These are phyloP conservation scores for Zaprionus nigranus DNA, from an alignment of 1,140 invertebrate species.

Conservation along the genomic window DNA sequence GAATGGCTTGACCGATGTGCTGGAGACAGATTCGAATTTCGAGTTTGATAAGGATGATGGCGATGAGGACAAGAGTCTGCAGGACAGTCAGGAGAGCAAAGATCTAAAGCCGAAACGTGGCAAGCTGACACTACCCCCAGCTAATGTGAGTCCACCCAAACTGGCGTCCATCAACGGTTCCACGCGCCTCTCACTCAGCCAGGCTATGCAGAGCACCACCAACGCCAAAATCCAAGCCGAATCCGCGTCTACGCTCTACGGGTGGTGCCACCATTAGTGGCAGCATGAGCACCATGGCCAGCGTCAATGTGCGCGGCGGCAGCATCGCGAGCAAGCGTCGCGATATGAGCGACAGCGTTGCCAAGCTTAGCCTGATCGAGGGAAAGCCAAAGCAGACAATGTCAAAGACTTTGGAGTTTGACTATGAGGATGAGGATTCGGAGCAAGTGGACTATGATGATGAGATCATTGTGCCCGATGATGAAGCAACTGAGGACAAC, in stretches of 20 bases:
- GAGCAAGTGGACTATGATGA: conserved; percentile 47
- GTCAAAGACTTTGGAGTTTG: conserved; percentile 50
- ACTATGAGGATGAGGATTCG: conserved; percentile 63
- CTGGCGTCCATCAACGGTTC: not conserved
- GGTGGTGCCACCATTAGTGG: conserved; percentile 16
- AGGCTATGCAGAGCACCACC: conserved; percentile 32
- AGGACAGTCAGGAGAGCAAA: conserved; percentile 6
- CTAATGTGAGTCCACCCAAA: conserved; percentile 37
- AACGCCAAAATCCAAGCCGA: conserved; percentile 18
- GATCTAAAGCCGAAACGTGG: conserved; percentile 34
- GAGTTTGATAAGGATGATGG: conserved; percentile 66
- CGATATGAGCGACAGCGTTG: conserved; percentile 5
- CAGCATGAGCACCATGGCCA: conserved; percentile 1
- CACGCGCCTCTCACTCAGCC: conserved; percentile 42
- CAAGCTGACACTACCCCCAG: conserved; percentile 59
- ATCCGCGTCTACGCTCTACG: conserved; percentile 18
- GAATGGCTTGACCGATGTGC: conserved; percentile 60
- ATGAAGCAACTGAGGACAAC: conserved; percentile 30
- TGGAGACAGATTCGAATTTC: conserved; percentile 61
- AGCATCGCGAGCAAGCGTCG: conserved; percentile 44
- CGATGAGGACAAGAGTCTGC: conserved; percentile 46
- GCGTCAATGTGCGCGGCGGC: not conserved
- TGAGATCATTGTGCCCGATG: not conserved
- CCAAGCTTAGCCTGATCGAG: conserved; percentile 40
- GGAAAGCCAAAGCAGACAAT: conserved; percentile 26